Conservation (phyloP, 1,140 invertebrate genomes). For the Drosophila busckii region DNA sequence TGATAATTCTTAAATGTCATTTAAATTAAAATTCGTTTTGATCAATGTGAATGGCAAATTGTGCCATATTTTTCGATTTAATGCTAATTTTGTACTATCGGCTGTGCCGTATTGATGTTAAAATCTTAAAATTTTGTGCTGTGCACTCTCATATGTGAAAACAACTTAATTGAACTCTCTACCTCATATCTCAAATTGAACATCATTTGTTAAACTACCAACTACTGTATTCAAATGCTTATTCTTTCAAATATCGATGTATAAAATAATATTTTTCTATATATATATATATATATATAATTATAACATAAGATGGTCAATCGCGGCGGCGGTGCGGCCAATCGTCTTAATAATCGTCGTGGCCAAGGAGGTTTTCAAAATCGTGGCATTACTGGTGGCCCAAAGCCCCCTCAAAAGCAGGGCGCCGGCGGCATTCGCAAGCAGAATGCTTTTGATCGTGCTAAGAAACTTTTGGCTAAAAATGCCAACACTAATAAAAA, state of each 20-base stretch:
- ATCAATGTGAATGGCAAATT: no score
- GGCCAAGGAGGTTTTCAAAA: conserved; percentile 79
- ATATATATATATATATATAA: conserved; percentile 13
- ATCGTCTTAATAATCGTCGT: conserved; percentile 79
- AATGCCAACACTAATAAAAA: conserved; percentile 79
- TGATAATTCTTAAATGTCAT: no score
- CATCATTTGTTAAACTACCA: no score
- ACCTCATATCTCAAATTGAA: no score
- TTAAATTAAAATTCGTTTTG: no score
- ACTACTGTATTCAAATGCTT: no score
- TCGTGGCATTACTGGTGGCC: conserved; percentile 72
- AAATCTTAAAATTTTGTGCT: no score
- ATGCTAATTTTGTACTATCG: no score
- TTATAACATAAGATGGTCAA: conserved; percentile 67
- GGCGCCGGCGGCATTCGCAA: conserved; percentile 78
- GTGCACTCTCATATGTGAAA: no score
- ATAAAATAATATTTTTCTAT: conserved; percentile 2
- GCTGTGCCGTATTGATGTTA: no score
- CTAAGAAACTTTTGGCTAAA: conserved; percentile 79
- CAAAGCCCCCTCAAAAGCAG: conserved; percentile 75
- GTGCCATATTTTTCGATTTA: no score
- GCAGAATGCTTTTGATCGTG: conserved; percentile 79
- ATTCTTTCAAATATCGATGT: neutral
- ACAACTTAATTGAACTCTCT: no score
- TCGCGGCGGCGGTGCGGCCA: conserved; percentile 77